Base-by-base conservation (phyloP, 2,113 vertebrate genomes). In the Phoxinus phoxinus region DNA sequence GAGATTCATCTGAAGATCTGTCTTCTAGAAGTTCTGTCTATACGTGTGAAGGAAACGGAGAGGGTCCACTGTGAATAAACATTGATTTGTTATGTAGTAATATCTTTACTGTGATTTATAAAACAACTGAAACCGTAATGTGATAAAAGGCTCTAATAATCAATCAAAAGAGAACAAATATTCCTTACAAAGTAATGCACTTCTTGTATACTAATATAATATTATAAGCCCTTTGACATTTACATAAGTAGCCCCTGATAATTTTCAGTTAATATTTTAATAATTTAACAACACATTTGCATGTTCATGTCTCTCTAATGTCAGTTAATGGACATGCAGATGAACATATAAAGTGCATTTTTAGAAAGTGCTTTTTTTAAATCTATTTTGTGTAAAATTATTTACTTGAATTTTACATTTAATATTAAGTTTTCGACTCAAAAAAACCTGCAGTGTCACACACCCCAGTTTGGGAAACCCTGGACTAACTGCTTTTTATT, bases 61-160 rank as follows among this genome's bases (percentile, higher is more conserved):
- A 17, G 3, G 30, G 63, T 3, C 30, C 9, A 5, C 69, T 73
- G 69, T 44, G 23, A 25, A 46, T 46, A 25, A 25, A n/a, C 12
- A 44, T 0, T 1, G 35, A 73, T 73, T 44, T 30, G 2, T 12
- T 41, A 35, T 77, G 35, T 84, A 35, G 82, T 35, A 35, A 74
- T 83, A 87, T 23, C 85, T 53, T 17, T 48, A 3, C 86, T 88
- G 86, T 90, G 41, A n/a, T 69, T 51, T 9, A 67, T 67, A 65
- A 32, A 30, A 7, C 27, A 30, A 35, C 63, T 67, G 15, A 30
- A 35, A 67, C 63, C 1, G 15, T 67, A 32, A 67, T 32, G 19
- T 67, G 3, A 35, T 67, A 35, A 67, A 67, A 35, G 15, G 3
- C 30, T 35, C 63, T 17, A 67, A 8, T 67, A 7, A 67, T 8